Conservation (phyloP, 2,888 invertebrate species). For the Watsonalla binaria region DNA sequence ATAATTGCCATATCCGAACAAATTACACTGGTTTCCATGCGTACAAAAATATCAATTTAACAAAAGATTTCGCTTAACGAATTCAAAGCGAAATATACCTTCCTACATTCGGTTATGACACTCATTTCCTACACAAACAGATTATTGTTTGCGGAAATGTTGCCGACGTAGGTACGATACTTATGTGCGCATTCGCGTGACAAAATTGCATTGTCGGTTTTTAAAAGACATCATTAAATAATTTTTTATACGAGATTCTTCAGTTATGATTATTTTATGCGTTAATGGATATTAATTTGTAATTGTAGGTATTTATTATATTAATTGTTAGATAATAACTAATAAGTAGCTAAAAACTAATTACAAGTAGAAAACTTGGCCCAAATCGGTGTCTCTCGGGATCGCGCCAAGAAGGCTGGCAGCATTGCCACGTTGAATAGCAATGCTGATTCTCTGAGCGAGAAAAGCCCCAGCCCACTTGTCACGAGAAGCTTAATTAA, state of each 20-base stretch:
- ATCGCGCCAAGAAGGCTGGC: no score
- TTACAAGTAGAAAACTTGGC: no score
- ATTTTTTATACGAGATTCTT: background rate
- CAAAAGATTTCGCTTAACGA: constrained; percentile 4
- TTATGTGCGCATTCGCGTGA: constrained; percentile 27
- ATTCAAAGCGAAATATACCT: background rate
- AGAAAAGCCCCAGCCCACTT: no score
- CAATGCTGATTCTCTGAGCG: no score
- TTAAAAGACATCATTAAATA: constrained; percentile 1
- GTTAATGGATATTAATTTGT: no score
- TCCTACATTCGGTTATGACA: background rate
- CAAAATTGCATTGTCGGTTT: constrained; percentile 19
- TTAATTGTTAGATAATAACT: no score
- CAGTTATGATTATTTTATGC: no score
- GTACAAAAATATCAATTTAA: constrained; percentile 28
- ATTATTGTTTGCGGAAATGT: constrained; percentile 27
- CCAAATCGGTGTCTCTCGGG: no score
- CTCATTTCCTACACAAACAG: constrained; percentile 10
- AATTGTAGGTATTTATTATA: no score
- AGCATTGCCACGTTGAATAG: no score
- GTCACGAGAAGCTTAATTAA: no score
- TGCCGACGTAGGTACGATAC: constrained; percentile 10
- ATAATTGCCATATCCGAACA: constrained; percentile 36
- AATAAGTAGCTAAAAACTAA: no score
- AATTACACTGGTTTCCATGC: constrained; percentile 39